These are phyloP conservation scores for Regulus satrapa DNA, from an alignment of 2,113 vertebrate species.

Conservation along the genomic window DNA sequence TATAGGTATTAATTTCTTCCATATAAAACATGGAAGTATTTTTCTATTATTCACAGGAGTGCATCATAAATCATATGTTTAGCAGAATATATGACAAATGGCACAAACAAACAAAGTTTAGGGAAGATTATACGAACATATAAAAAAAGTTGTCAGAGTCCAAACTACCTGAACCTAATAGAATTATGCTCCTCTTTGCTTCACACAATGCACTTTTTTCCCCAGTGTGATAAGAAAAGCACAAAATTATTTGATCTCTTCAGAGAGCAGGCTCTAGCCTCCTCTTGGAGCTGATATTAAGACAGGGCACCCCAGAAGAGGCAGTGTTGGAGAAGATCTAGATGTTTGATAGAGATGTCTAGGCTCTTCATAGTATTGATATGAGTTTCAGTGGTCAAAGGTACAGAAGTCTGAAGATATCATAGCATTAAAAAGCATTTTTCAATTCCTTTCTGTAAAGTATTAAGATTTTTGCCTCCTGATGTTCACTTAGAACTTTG, in stretches of 20 bases:
- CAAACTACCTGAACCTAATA: neutral
- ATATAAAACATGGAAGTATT: neutral
- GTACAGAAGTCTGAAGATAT: neutral
- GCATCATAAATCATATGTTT: neutral
- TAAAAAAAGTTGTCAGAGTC: neutral
- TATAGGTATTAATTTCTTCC: neutral
- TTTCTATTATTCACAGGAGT: neutral
- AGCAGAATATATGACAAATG: neutral
- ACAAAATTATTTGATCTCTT: neutral
- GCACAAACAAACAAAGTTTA: neutral
- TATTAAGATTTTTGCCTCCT: neutral
- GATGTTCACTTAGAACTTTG: neutral
- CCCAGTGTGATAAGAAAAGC: neutral
- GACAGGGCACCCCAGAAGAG: neutral
- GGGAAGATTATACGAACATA: neutral
- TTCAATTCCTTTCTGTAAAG: neutral
- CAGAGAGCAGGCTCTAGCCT: neutral
- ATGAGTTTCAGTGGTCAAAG: neutral
- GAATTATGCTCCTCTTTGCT: neutral
- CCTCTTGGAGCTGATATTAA: neutral
- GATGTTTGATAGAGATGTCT: neutral
- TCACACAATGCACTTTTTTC: neutral
- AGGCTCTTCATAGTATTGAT: neutral
- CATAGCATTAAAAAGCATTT: neutral
- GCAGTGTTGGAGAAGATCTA: neutral